Conservation (phyloP, 2,797 vertebrate species). For the Eidolon dupreanum region DNA sequence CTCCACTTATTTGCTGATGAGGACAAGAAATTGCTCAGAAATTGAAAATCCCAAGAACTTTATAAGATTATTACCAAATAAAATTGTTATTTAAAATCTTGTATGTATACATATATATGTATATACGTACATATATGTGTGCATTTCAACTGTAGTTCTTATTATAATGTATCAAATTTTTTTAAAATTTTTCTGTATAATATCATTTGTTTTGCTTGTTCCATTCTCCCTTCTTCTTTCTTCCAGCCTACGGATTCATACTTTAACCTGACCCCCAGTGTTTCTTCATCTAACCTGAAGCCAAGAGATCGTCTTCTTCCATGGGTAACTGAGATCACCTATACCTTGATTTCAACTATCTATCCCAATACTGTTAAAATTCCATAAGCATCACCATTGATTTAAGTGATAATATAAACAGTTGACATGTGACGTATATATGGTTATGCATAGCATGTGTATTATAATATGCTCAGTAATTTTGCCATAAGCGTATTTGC, state of each 20-base stretch:
- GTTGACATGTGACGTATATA: not conserved
- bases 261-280: not conserved
- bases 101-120: not conserved
- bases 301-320: not conserved
- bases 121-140: not conserved
- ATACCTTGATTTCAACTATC: not conserved
- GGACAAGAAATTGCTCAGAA: not conserved
- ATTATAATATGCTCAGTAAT: not conserved
- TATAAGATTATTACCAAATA: conserved; percentile 3
- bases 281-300: not conserved
- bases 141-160: not conserved
- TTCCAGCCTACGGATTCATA: not conserved
- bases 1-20: not conserved
- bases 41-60: not conserved
- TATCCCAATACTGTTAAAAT: not conserved
- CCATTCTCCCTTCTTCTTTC: not conserved
- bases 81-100: not conserved
- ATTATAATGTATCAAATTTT: not conserved
- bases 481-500: not conserved
- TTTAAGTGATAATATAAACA: not conserved
- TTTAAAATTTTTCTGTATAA: not conserved
- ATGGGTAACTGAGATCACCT: not conserved
- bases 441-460: not conserved
- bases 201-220: not conserved
- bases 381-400: not conserved